A percentile compares a stretch with the other conserved stretches of the same genome.
Evolutionary conservation across 64 coral and sea anemone species (phyloP).

Genomic region (Cladopsammia gracilis): DNA sequence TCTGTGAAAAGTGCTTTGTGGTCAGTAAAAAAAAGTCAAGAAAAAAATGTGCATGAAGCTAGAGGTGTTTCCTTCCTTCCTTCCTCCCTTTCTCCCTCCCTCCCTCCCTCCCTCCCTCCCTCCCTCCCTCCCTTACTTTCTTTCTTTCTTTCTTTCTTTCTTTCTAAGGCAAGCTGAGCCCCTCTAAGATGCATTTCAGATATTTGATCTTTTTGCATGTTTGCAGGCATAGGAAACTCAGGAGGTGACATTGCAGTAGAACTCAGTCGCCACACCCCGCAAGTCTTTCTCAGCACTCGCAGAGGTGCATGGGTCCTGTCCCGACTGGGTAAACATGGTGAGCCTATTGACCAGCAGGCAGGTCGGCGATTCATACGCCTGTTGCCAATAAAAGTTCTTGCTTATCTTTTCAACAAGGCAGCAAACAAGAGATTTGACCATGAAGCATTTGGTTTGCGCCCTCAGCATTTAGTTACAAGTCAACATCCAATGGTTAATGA

Average conservation of each 20-base stretch:
- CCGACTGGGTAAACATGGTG: conserved; percentile 60
- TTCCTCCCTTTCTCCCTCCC: too few relatives aligned
- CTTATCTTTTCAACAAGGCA: background rate
- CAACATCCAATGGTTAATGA: conserved; percentile 95
- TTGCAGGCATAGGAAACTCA: conserved; percentile 93
- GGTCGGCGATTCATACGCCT: background rate
- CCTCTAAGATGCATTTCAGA: too few relatives aligned
- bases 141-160: too few relatives aligned
- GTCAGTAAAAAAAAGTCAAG: too few relatives aligned
- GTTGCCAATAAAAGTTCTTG: background rate
- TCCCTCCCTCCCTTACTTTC: too few relatives aligned
- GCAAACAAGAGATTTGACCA: conserved; percentile 81
- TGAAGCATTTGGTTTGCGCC: conserved; percentile 46
- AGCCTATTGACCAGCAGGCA: conserved; percentile 65
- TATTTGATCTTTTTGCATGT: background rate
- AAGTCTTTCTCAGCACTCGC: conserved; percentile 93
- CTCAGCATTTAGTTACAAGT: conserved; percentile 52
- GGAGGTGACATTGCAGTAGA: conserved; percentile 91
- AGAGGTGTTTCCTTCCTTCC: too few relatives aligned
- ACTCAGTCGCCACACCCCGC: conserved; percentile 76
- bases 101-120: too few relatives aligned
- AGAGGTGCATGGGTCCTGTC: conserved; percentile 95
- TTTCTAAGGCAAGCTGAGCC: too few relatives aligned
- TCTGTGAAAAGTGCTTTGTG: too few relatives aligned
- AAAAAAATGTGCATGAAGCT: too few relatives aligned